Percentiles rank a stretch among this genome's conserved stretches.
Evolutionary conservation across 53 echinoderm and acorn worm genomes (phyloP).

Genomic region (Arbacia lixula): DNA sequence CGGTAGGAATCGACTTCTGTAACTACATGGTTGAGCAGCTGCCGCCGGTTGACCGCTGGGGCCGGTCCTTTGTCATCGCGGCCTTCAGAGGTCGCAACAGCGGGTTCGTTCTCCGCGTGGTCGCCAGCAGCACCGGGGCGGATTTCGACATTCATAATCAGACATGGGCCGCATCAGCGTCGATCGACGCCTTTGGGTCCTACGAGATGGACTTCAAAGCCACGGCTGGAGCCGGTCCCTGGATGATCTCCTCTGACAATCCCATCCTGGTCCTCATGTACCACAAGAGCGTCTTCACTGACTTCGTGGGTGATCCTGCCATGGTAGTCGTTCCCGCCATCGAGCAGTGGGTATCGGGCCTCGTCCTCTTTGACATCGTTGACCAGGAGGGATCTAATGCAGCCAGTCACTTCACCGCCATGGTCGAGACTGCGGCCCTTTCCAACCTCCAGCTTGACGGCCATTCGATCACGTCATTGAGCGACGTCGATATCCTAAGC

Average conservation of each 20-base stretch:
- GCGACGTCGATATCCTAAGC: background rate
- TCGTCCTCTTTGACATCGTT: conserved; percentile 53
- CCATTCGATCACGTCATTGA: background rate
- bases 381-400: conserved; percentile 15
- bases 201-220: conserved; percentile 51
- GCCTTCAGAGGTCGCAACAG: conserved; percentile 69
- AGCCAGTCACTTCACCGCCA: conserved; percentile 46
- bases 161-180: conserved; percentile 16
- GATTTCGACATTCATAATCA: conserved; percentile 63
- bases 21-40: conserved; percentile 79
- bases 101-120: conserved; percentile 66
- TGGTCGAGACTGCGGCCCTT: conserved; percentile 44
- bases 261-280: conserved; percentile 72
- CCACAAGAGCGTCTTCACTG: conserved; percentile 67
- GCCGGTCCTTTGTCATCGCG: conserved; percentile 64
- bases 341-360: conserved; percentile 64
- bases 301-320: conserved; percentile 70
- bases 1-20: conserved; percentile 51
- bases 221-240: conserved; percentile 60
- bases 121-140: conserved; percentile 68
- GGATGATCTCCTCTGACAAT: conserved; percentile 62
- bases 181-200: conserved; percentile 43
- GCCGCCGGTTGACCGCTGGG: conserved; percentile 77
- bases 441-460: conserved; percentile 7
- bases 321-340: conserved; percentile 70